Evolutionary conservation across 2,888 invertebrate genomes (phyloP).

Genomic region (Idaea dimidiata): DNA sequence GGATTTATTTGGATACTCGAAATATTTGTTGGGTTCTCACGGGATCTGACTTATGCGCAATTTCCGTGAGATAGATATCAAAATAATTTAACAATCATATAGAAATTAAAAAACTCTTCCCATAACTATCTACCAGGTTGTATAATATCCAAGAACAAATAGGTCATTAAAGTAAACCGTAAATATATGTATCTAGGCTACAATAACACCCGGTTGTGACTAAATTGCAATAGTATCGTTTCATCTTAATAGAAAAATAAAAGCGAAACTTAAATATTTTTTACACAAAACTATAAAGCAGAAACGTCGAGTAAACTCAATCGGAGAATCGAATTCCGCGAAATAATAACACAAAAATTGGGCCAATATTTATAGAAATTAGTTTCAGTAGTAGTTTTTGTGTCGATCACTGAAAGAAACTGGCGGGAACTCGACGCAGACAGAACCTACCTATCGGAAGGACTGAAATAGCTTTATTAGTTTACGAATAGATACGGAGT

Average conservation of each 20-base stretch:
- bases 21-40: not conserved
- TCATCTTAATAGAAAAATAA: not conserved
- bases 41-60: not conserved
- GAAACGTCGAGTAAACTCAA: slow-evolving; percentile 10
- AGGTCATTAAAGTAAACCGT: not conserved
- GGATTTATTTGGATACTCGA: not conserved
- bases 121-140: no score
- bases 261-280: not conserved
- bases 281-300: not conserved
- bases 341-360: slow-evolving; percentile 18
- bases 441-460: slow-evolving; percentile 38
- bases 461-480: slow-evolving; percentile 69
- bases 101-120: no score
- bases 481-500: slow-evolving; percentile 67
- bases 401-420: slow-evolving; percentile 23
- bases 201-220: not conserved
- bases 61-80: no score
- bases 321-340: slow-evolving; percentile 15
- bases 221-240: not conserved
- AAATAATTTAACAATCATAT: no score
- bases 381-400: slow-evolving; percentile 24
- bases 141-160: not conserved
- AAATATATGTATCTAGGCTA: not conserved
- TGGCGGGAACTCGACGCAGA: slow-evolving; percentile 11
- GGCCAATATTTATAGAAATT: slow-evolving; percentile 25